phyloP scores from a whole-genome alignment of 2,797 vertebrate genomes.

The Meda fulgida region DNA sequence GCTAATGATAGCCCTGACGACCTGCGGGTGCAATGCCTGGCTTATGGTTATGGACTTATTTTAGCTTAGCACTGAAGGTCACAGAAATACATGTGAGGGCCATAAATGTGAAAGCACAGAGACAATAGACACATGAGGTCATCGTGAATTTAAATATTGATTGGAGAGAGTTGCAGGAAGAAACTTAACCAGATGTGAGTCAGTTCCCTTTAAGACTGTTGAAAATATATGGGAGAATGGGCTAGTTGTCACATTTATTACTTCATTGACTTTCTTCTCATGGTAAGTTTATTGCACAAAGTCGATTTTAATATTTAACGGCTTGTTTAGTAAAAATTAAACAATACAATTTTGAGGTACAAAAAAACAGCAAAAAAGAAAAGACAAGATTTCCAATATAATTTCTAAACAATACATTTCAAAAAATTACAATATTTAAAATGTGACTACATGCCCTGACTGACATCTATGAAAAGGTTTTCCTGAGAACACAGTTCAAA shows the following conservation, averaged over 20 bases:
- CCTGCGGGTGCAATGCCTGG: background rate
- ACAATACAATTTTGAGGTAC: background rate
- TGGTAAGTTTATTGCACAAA: background rate
- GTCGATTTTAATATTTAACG: background rate
- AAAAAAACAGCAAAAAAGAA: too few species aligned
- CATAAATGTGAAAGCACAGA: conserved; percentile 45
- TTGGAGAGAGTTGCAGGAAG: background rate
- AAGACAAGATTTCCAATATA: background rate
- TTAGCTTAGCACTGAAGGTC: conserved; percentile 44
- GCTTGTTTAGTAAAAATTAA: background rate
- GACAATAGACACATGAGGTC: conserved; percentile 37
- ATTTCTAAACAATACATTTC: background rate
- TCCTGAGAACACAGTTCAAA: background rate
- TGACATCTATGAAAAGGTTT: background rate
- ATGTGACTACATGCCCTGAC: background rate
- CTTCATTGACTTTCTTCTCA: background rate
- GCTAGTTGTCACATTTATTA: background rate
- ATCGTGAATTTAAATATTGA: background rate
- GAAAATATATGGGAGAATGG: background rate
- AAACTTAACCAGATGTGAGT: background rate
- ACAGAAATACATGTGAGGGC: conserved; percentile 28
- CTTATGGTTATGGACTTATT: conserved; percentile 35
- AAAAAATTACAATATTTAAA: background rate
- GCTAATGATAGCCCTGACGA: conserved; percentile 33
- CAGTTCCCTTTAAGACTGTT: background rate